Conservation (phyloP, 1,140 invertebrate species). For the Charaxes varanes region DNA sequence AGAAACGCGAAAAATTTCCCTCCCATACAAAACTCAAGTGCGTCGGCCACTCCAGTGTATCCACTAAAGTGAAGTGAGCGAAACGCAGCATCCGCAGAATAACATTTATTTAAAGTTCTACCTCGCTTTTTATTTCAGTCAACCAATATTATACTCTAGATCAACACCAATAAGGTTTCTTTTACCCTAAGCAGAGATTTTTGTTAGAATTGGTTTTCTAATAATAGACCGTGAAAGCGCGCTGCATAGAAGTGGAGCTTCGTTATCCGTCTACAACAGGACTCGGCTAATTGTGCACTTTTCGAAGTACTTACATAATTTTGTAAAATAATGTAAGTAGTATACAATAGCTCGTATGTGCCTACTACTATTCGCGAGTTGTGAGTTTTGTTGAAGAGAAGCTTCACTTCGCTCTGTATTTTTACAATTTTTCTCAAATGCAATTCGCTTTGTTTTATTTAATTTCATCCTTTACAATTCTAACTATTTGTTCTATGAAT, state of each 20-base stretch:
- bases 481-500: too few species aligned
- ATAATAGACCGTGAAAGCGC: conserved; percentile 36
- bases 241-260: conserved; percentile 56
- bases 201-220: conserved; percentile 30
- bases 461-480: too few species aligned
- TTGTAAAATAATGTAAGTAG: too few species aligned
- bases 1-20: conserved; percentile 16
- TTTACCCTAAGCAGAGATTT: conserved; percentile 18
- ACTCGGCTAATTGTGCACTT: too few species aligned
- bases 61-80: conserved; percentile 42
- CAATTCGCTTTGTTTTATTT: too few species aligned
- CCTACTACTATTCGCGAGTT: too few species aligned
- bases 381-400: too few species aligned
- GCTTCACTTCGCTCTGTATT: too few species aligned
- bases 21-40: conserved; percentile 36
- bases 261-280: conserved; percentile 53
- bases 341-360: too few species aligned
- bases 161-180: conserved; percentile 7
- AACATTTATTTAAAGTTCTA: conserved; percentile 31
- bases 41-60: conserved; percentile 40
- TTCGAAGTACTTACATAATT: too few species aligned
- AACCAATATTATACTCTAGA: conserved; percentile 21
- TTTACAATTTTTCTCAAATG: too few species aligned
- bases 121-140: conserved; percentile 8
- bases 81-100: conserved; percentile 49